Evolutionary conservation across 1,140 invertebrate genomes (phyloP).

Genomic region (Ips nitidus): DNA sequence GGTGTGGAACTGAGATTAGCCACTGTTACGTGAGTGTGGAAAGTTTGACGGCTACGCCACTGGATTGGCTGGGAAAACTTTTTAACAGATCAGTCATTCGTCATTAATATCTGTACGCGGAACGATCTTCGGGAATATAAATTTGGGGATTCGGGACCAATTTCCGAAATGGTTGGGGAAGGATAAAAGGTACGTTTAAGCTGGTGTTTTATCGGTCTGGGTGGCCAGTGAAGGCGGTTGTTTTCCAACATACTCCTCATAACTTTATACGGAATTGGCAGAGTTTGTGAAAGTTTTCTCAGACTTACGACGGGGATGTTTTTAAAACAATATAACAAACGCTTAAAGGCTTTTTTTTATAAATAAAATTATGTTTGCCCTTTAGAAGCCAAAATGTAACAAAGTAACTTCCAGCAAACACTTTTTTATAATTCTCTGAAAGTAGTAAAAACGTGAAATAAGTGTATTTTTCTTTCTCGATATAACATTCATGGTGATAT

Average conservation of each 20-base stretch:
- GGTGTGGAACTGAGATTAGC: too few species aligned
- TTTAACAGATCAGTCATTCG: constrained; percentile 51
- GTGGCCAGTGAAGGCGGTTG: constrained; percentile 6
- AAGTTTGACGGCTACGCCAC: constrained; percentile 44
- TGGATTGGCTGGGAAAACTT: constrained; percentile 47
- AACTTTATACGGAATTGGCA: background rate
- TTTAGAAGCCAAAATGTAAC: background rate
- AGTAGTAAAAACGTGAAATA: too few species aligned
- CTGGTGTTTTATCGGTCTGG: constrained; percentile 13
- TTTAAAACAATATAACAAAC: background rate
- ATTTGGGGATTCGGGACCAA: constrained; percentile 17
- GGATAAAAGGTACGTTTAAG: constrained; percentile 22
- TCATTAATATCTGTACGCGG: constrained; percentile 47
- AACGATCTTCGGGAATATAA: constrained; percentile 14
- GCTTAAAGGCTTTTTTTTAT: background rate
- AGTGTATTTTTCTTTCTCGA: too few species aligned
- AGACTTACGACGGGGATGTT: background rate
- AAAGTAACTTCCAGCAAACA: background rate
- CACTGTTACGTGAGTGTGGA: too few species aligned
- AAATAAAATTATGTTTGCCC: background rate
- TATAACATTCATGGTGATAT: too few species aligned
- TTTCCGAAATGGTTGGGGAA: constrained; percentile 21
- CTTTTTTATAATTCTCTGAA: background rate
- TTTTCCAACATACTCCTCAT: constrained; percentile 5
- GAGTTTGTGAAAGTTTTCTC: background rate